Conservation (phyloP, 2,888 invertebrate species). For the Bedellia somnulentella region DNA sequence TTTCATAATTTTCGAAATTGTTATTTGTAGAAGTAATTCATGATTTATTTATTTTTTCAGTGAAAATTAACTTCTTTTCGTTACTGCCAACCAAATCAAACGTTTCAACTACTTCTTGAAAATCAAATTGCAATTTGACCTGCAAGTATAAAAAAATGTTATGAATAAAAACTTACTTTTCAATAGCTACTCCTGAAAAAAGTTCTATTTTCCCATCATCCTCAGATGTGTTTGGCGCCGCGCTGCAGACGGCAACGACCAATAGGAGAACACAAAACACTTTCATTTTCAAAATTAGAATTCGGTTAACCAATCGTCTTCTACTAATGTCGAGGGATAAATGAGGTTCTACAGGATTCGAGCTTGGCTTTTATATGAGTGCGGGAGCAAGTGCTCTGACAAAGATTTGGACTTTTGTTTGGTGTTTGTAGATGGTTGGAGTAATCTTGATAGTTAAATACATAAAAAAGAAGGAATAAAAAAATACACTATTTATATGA, state of each 20-base stretch:
- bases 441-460: slow-evolving; percentile 27
- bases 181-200: slow-evolving; percentile 46
- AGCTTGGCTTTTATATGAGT: slow-evolving; percentile 16
- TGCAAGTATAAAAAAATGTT: neutral
- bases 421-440: slow-evolving; percentile 9
- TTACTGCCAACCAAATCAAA: too few species aligned
- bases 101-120: too few species aligned
- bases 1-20: too few species aligned
- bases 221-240: slow-evolving; percentile 26
- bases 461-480: too few species aligned
- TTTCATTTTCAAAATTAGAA: slow-evolving; percentile 21
- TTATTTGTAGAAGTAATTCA: too few species aligned
- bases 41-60: too few species aligned
- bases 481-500: too few species aligned
- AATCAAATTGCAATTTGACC: too few species aligned
- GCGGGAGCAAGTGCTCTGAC: slow-evolving; percentile 7
- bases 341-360: slow-evolving; percentile 25
- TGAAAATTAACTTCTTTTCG: too few species aligned
- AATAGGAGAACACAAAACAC: slow-evolving; percentile 33
- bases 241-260: slow-evolving; percentile 30
- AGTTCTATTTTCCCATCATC: slow-evolving; percentile 36
- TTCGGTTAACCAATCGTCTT: slow-evolving; percentile 16
- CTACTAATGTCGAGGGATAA: slow-evolving; percentile 27
- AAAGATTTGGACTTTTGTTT: slow-evolving; percentile 2
- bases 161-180: slow-evolving; percentile 27